phyloP scores from a whole-genome alignment of 1,140 invertebrate genomes.

The Temnothorax curvispinosus region DNA sequence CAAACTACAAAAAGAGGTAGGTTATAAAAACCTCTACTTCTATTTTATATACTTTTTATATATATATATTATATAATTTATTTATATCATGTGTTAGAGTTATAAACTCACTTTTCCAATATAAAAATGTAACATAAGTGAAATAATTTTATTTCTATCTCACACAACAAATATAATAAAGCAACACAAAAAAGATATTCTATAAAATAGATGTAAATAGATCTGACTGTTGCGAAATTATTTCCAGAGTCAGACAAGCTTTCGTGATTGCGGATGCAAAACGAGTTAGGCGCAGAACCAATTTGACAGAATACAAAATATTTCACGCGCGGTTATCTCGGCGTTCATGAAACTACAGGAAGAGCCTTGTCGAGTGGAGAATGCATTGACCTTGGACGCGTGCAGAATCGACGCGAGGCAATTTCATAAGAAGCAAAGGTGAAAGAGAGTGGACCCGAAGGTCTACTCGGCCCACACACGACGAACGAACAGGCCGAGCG shows the following conservation, averaged over 20 bases:
- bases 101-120: background rate
- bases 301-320: slow-evolving; percentile 22
- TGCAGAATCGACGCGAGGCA: slow-evolving; percentile 53
- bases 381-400: slow-evolving; percentile 65
- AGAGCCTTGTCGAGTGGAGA: slow-evolving; percentile 62
- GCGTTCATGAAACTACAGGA: slow-evolving; percentile 57
- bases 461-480: slow-evolving; percentile 49
- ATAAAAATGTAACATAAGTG: background rate
- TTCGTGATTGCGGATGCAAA: slow-evolving; percentile 21
- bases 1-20: no score
- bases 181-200: background rate
- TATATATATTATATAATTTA: background rate
- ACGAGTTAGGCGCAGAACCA: background rate
- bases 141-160: background rate
- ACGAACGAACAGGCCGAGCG: background rate
- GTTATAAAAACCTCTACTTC: background rate
- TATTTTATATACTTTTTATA: background rate
- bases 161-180: no score
- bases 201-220: background rate
- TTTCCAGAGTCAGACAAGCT: background rate
- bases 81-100: background rate
- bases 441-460: slow-evolving; percentile 65
- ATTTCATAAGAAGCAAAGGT: slow-evolving; percentile 56
- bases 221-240: background rate
- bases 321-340: slow-evolving; percentile 32